Conservation (phyloP, 30 jellyfish, hydroid and myxozoan species). For the Hydractinia echinata region DNA sequence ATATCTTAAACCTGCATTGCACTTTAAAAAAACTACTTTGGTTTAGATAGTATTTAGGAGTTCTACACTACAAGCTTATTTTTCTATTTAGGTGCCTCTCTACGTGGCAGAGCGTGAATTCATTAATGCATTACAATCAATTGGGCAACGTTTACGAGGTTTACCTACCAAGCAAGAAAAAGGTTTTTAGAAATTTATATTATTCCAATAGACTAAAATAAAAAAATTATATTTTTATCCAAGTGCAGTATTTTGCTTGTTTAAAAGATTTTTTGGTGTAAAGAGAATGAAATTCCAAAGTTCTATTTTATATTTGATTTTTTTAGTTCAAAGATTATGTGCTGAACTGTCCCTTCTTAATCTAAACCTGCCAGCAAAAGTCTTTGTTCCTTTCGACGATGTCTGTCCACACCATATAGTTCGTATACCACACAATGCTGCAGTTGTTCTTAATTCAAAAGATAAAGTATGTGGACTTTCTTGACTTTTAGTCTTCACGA, state of each 20-base stretch:
- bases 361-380: conserved; percentile 94
- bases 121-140: conserved; percentile 75
- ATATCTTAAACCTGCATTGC: neutral
- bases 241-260: neutral
- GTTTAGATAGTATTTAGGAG: no score
- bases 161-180: conserved; percentile 78
- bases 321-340: conserved; percentile 78
- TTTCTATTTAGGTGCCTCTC: conserved; percentile 57
- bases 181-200: conserved; percentile 28
- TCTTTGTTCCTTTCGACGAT: conserved; percentile 85
- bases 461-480: conserved; percentile 57
- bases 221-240: neutral
- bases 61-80: neutral
- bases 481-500: no score
- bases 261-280: neutral
- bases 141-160: conserved; percentile 82
- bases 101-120: conserved; percentile 96
- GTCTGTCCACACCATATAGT: conserved; percentile 80
- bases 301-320: neutral
- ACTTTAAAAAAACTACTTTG: no score
- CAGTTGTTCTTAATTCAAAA: conserved; percentile 93
- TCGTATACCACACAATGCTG: conserved; percentile 97
- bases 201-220: neutral
- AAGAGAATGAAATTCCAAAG: no score
- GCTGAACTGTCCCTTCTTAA: conserved; percentile 93